Evolutionary conservation across 2,797 vertebrate genomes (phyloP).

Genomic region (Eulemur rubriventer): DNA sequence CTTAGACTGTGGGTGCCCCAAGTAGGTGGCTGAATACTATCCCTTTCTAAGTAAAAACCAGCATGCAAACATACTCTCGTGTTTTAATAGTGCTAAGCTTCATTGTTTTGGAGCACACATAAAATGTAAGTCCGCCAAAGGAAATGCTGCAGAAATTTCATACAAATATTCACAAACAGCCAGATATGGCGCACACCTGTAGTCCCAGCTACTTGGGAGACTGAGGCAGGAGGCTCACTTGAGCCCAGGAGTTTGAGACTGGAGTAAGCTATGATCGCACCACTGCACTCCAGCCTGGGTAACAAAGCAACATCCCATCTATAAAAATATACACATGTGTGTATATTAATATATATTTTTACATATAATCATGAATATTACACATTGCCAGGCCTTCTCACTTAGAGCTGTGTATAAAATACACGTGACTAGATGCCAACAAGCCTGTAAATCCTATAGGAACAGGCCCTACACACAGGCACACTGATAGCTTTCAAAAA

Average conservation of each 20-base stretch:
- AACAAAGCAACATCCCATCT: neutral
- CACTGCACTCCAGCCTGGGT: neutral
- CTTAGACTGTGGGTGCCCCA: neutral
- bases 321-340: neutral
- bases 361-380: neutral
- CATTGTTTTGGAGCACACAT: neutral
- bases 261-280: neutral
- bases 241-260: neutral
- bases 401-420: neutral
- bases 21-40: neutral
- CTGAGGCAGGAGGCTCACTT: neutral
- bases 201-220: neutral
- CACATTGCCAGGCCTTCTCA: neutral
- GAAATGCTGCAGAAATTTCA: constrained; percentile 2
- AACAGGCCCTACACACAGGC: neutral
- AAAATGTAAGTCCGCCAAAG: constrained; percentile 13
- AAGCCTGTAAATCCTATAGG: neutral
- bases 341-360: too few relatives aligned
- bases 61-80: neutral
- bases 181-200: neutral
- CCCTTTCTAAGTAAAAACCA: neutral
- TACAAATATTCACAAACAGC: neutral
- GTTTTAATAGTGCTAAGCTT: neutral
- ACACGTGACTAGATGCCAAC: neutral
- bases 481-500: neutral